A percentile compares a stretch with the other conserved stretches of the same genome.
Conservation (phyloP, 1,140 invertebrate species). For the Littorina saxatilis region DNA sequence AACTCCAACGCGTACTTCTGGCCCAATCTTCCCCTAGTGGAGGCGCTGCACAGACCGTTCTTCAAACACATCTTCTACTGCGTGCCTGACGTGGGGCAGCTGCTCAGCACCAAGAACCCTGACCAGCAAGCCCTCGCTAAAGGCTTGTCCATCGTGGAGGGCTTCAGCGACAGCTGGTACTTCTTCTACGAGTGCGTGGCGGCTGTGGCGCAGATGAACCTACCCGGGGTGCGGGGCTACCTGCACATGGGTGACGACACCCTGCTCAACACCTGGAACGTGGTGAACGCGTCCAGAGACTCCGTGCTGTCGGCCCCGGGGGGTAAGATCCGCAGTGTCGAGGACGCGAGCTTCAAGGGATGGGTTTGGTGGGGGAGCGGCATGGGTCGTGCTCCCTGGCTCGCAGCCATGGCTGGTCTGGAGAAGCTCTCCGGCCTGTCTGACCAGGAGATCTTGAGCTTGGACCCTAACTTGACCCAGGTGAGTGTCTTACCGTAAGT, state of each 20-base stretch:
- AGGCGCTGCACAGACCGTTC: slow-evolving; percentile 25
- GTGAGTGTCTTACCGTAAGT: too few species aligned
- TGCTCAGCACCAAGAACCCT: too few species aligned
- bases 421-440: neutral
- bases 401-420: slow-evolving; percentile 16
- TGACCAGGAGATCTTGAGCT: too few species aligned
- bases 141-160: slow-evolving; percentile 10
- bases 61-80: slow-evolving; percentile 12
- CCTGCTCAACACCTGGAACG: slow-evolving; percentile 37
- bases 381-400: neutral
- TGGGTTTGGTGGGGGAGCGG: slow-evolving; percentile 24
- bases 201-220: neutral
- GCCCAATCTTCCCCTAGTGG: slow-evolving; percentile 20
- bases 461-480: too few species aligned
- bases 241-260: slow-evolving; percentile 39
- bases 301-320: neutral
- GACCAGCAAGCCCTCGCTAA: neutral
- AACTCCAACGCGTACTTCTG: slow-evolving; percentile 32
- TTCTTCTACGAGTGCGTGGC: slow-evolving; percentile 6
- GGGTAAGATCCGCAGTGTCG: too few species aligned
- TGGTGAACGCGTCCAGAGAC: slow-evolving; percentile 22
- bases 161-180: neutral
- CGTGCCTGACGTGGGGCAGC: neutral
- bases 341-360: neutral
- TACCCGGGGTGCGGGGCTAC: slow-evolving; percentile 26